Percentiles rank a stretch among this genome's conserved stretches.
phyloP scores from a whole-genome alignment of 2,113 vertebrate genomes.

The Dinomys branickii region DNA sequence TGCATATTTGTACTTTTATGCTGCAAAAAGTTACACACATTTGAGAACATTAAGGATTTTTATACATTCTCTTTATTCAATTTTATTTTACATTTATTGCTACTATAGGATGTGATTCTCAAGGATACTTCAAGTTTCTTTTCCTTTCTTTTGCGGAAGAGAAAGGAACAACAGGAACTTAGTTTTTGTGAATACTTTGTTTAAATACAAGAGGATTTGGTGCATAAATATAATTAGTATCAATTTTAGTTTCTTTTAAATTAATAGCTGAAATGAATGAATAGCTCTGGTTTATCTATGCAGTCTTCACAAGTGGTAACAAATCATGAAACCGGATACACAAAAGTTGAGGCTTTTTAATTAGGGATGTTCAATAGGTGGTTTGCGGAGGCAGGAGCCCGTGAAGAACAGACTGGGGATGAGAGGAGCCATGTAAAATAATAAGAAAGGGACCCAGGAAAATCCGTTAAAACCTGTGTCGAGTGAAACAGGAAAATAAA shows the following conservation, averaged over 20 bases:
- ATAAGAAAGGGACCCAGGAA: not conserved
- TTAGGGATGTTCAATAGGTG: not conserved
- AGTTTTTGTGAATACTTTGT: not conserved
- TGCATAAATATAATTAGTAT: not conserved
- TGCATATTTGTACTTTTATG: not conserved
- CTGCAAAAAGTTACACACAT: not conserved
- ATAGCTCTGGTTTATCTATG: constrained; percentile 37
- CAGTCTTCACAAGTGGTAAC: not conserved
- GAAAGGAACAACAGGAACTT: not conserved
- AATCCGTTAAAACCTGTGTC: not conserved
- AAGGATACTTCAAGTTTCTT: not conserved
- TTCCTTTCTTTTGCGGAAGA: not conserved
- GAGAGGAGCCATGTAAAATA: not conserved
- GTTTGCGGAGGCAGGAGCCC: not conserved
- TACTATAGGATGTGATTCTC: not conserved
- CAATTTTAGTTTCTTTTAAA: constrained; percentile 31
- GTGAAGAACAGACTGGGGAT: not conserved
- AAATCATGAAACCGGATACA: not conserved
- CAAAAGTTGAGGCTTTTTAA: not conserved
- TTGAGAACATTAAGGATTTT: not conserved
- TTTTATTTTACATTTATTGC: not conserved
- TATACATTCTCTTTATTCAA: not conserved
- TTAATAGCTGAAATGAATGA: not conserved
- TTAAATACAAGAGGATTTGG: constrained; percentile 3
- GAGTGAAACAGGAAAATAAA: not conserved